These are phyloP conservation scores for Acromyrmex heyeri DNA, from an alignment of 1,140 invertebrate genomes.

Conservation along the genomic window DNA sequence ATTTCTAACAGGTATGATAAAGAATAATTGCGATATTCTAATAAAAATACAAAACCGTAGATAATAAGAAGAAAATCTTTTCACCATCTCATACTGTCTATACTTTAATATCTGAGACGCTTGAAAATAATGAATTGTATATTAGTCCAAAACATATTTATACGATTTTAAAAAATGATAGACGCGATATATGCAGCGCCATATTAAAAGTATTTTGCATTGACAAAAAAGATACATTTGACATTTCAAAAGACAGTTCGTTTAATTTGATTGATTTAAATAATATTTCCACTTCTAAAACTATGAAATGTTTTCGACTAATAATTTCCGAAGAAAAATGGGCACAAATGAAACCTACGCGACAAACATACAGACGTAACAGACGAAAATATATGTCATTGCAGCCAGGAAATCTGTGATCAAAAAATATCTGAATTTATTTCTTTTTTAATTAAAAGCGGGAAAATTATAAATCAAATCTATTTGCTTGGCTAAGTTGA, in stretches of 20 bases:
- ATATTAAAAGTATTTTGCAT: neutral
- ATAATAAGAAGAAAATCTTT: too few species aligned
- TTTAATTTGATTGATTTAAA: neutral
- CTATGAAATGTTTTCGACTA: neutral
- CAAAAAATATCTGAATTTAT: too few species aligned
- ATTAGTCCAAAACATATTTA: too few species aligned
- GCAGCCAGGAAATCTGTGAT: too few species aligned
- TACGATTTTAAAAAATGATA: neutral
- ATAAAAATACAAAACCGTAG: neutral
- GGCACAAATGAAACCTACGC: neutral
- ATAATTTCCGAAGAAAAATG: slow-evolving; percentile 27
- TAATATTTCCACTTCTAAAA: neutral
- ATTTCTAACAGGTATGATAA: too few species aligned
- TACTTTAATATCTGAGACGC: too few species aligned
- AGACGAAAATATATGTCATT: neutral
- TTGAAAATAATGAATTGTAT: too few species aligned
- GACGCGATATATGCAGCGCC: neutral
- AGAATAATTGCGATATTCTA: too few species aligned
- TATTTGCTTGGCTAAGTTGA: too few species aligned
- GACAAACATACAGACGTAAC: neutral
- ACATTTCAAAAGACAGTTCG: neutral
- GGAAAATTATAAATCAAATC: too few species aligned
- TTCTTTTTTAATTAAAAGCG: too few species aligned
- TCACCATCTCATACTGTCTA: too few species aligned
- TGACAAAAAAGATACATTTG: neutral